Percentiles rank a stretch among this genome's conserved stretches.
Conservation (phyloP, 2,113 vertebrate species). For the Rhegmatorhina hoffmannsi region DNA sequence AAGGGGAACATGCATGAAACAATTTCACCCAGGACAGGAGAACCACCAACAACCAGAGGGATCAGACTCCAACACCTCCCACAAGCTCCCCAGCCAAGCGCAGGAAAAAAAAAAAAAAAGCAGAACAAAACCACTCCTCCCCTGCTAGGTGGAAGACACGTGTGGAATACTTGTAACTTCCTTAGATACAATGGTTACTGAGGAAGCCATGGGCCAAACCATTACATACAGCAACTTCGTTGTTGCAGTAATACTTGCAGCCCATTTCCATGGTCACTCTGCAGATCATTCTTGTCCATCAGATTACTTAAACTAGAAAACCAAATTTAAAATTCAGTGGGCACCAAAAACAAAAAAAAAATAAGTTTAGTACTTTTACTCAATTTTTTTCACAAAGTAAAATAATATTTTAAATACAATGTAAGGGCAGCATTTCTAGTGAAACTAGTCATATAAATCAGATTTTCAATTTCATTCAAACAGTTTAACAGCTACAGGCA, state of each 20-base stretch:
- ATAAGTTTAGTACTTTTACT: not conserved
- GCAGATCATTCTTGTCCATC: not conserved
- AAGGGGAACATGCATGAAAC: too few species aligned
- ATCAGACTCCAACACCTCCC: too few species aligned
- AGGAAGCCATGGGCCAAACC: too few species aligned
- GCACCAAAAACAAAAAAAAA: not conserved
- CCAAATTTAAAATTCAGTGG: not conserved
- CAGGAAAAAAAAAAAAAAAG: too few species aligned
- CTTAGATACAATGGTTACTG: too few species aligned
- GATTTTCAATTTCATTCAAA: not conserved
- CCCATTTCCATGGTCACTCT: not conserved
- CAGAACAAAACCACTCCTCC: too few species aligned
- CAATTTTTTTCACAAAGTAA: not conserved
- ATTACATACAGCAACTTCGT: not conserved
- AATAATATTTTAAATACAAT: not conserved
- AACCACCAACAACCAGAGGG: too few species aligned
- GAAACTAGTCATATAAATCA: conserved; percentile 3
- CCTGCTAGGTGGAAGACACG: too few species aligned
- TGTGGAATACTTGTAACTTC: too few species aligned
- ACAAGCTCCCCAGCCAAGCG: too few species aligned
- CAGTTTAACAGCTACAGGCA: conserved; percentile 3
- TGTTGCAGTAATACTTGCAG: not conserved
- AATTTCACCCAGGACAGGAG: too few species aligned
- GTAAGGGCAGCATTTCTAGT: not conserved
- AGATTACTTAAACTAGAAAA: not conserved